Evolutionary conservation across 2,797 vertebrate species (phyloP), one percentile per base, ranked within the genome.

Genomic region (Podarcis siculus): DNA sequence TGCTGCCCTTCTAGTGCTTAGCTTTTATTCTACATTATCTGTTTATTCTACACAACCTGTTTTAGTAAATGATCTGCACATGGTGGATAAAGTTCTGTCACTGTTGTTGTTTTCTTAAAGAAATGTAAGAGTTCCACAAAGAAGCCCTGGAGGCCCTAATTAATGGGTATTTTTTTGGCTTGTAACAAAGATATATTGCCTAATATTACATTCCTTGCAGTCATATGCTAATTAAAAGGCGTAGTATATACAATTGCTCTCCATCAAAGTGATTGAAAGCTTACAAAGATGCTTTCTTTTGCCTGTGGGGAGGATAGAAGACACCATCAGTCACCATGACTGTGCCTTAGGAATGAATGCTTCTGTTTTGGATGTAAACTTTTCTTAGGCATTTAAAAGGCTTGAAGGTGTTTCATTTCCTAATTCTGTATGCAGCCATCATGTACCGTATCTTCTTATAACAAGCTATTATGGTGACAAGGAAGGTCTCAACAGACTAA

Each of bases 241-340:
- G 79, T 87, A 78, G 67, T 91, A 49, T 37, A 86, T 90, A 75
- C 72, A 93, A 58, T 73, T 93, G 87, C 23, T 82, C 61, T 92
- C 90, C 42, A 58, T 92, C 92, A 89, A 81, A 79, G 35, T 92
- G 91, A 91, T 83, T 87, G 88, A 93, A 93, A 89, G 82, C 88
- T 90, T 85, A 75, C 75, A 79, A 79, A 37, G 79, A 85, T 91
- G 69, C 90, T 93, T 93, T 91, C 64, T 78, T 89, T 93, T 81
- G 82, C 82, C 80, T 86, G 42, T 84, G 84, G 86, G 86, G 82
- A 90, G 19, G 71, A 72, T 78, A 72, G 79, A 83, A 92, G 67
- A 88, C 7, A 17, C 55, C 45, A 89, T 91, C 90, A 82, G 55
- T 92, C 90, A 87, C 66, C 10, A 6, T 82, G 78, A 42, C 42